Evolutionary conservation across 2,113 vertebrate species (phyloP), one percentile per base, ranked within the genome.

Genomic region (Pleuronectes platessa): DNA sequence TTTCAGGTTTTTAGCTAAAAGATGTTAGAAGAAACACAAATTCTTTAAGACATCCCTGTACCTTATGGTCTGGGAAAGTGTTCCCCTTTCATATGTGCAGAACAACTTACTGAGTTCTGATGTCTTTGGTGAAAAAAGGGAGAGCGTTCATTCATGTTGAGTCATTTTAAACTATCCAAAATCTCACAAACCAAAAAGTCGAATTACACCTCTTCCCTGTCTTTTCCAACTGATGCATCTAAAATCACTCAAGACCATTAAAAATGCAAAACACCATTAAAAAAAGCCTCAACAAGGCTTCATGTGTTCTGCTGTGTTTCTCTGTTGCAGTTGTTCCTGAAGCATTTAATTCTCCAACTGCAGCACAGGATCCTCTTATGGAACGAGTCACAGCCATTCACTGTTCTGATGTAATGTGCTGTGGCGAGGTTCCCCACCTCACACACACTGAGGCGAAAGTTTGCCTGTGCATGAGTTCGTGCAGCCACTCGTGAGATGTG

Each of bases 351-450:
- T 84, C 68, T 70, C 72, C 70, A 40, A 15, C 75, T 56, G 78
- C 37, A 49, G 53, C n/a, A 65, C 78, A 84, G 66, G 74, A 84
- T 81, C 66, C 65, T 60, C 76, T 68, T 60, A 73, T 21, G 79
- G 73, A 68, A 64, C 31, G 55, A 79, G 68, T 64, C 73, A 90
- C 87, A 92, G 76, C 84, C 75, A 17, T 68, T 70, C 81, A 84
- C 83, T 93, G 89, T 93, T 86, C 76, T 45, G 74, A 89, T 76
- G 83, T 80, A 90, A 88, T 88, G 89, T 71, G 37, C 88, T 87
- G 73, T 85, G 83, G 84, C 82, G 49, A 91, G 90, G 61, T 86
- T 89, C 82, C 80, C 81, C 53, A 66, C 78, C 70, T 65, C 47
- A 45, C 75, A 78, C 71, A 78, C 40, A 63, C 71, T 45, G 2